Percentiles rank a stretch among this genome's conserved stretches.
phyloP scores from a whole-genome alignment of 2,797 vertebrate genomes.

The Galaxias olidus region DNA sequence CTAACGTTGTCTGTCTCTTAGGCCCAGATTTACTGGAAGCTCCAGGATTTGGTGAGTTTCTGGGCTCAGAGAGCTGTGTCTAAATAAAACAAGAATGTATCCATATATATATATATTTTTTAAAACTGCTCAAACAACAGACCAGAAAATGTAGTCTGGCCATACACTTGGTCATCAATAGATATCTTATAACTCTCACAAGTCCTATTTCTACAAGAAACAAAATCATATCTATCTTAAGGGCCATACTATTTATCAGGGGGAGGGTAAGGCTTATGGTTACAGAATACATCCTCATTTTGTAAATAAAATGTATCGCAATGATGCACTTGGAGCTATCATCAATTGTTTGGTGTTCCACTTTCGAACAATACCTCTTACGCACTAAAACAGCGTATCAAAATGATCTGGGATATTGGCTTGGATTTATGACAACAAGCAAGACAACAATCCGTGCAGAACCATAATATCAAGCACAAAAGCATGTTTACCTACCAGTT shows the following conservation, averaged over 20 bases:
- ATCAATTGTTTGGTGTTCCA: no score
- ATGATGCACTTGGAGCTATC: no score
- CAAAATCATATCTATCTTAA: no score
- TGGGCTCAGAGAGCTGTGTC: constrained; percentile 75
- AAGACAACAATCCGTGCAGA: constrained; percentile 59
- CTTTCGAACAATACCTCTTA: no score
- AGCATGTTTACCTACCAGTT: constrained; percentile 87
- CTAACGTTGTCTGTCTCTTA: constrained; percentile 74
- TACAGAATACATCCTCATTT: no score
- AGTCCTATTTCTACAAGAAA: no score
- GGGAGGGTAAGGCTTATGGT: no score
- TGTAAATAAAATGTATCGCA: no score
- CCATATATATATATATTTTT: constrained; percentile 26
- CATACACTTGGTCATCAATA: background rate
- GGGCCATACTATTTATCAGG: no score
- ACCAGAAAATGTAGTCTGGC: background rate
- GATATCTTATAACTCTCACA: no score
- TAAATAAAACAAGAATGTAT: constrained; percentile 69
- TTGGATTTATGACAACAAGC: constrained; percentile 51
- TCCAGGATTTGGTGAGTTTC: constrained; percentile 71
- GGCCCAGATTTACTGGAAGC: constrained; percentile 74
- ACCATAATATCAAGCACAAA: constrained; percentile 64
- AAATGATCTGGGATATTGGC: background rate
- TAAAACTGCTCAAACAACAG: constrained; percentile 16
- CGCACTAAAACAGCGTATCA: background rate